These are phyloP conservation scores for Nesoenas mayeri DNA, from an alignment of 2,113 vertebrate genomes.

Conservation along the genomic window DNA sequence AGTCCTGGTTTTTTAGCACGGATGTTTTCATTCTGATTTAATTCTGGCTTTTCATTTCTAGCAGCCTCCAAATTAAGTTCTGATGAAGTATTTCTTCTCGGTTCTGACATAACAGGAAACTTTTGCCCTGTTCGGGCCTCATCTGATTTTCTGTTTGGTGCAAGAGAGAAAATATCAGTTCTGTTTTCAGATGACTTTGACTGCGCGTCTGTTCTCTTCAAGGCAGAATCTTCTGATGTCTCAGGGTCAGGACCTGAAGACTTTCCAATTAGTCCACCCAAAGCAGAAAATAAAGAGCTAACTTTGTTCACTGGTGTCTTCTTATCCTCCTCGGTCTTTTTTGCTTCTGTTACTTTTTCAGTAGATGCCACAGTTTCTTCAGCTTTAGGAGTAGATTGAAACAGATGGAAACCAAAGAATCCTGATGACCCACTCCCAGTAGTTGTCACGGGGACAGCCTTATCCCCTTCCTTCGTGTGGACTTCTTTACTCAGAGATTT, in stretches of 20 bases:
- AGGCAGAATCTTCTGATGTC: slow-evolving; percentile 18
- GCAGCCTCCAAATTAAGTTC: slow-evolving; percentile 74
- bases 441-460: background rate
- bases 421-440: slow-evolving; percentile 56
- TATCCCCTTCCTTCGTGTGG: background rate
- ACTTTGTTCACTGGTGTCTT: slow-evolving; percentile 79
- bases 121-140: background rate
- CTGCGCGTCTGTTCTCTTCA: slow-evolving; percentile 2
- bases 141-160: slow-evolving; percentile 16
- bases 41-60: slow-evolving; percentile 29
- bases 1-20: slow-evolving; percentile 21
- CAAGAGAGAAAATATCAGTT: slow-evolving; percentile 3
- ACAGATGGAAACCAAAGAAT: slow-evolving; percentile 69
- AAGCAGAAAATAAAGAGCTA: slow-evolving; percentile 83
- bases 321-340: slow-evolving; percentile 75
- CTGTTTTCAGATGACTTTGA: slow-evolving; percentile 39
- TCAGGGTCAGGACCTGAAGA: slow-evolving; percentile 72
- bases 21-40: slow-evolving; percentile 11
- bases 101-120: background rate
- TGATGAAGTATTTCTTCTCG: slow-evolving; percentile 6
- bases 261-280: slow-evolving; percentile 78
- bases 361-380: slow-evolving; percentile 64
- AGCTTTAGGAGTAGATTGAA: slow-evolving; percentile 65
- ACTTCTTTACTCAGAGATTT: background rate
- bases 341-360: slow-evolving; percentile 76